Base-by-base conservation (phyloP, 2,797 vertebrate species). In the Xiphorhynchus erythropygius region DNA sequence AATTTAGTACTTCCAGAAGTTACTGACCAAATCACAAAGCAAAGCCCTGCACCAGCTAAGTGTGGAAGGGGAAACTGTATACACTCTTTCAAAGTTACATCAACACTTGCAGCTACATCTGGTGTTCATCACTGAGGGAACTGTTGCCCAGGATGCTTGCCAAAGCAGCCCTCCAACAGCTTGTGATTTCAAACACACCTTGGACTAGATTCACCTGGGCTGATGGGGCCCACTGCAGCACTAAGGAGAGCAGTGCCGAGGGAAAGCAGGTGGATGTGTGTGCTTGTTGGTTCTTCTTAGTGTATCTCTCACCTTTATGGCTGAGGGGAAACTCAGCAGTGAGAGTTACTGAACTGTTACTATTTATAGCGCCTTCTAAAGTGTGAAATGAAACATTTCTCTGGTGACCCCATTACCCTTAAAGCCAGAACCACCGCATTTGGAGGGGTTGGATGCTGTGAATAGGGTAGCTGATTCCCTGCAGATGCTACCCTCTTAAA, bases 211-310 rank as follows among this genome's bases (percentile, higher is more conserved):
- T 57, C 13, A 3, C 25, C 3, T 16, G 5, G 7, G 46, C 55
- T 14, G 28, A 10, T 10, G 65, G 42, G 69, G 18, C 44, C 30
- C 15, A 2, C 18, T 1, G 5, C 0, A 0, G 49, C 56, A 32
- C 35, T 8, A 27, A 32, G 8, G 7, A 71, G 68, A 49, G 27
- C 24, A 32, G 16, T 16, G 8, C 55, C 0, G 1, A 63, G 24
- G 13, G 37, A 59, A 18, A 50, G 77, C 42, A 24, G 24, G 32
- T 13, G 44, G n/a, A 24, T 32, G 22, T 4, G 10, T 24, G 30
- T 7, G 19, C 1, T 1, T 1, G 8, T 9, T 68, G 27, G 19
- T 21, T 56, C 35, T 25, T 60, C 35, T 49, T 5, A 16, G 52
- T 2, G 3, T 19, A 7, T 10, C 42, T 60, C 57, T 49, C 30